phyloP scores from a whole-genome alignment of 2,113 vertebrate species.

The Phodopus roborovskii region DNA sequence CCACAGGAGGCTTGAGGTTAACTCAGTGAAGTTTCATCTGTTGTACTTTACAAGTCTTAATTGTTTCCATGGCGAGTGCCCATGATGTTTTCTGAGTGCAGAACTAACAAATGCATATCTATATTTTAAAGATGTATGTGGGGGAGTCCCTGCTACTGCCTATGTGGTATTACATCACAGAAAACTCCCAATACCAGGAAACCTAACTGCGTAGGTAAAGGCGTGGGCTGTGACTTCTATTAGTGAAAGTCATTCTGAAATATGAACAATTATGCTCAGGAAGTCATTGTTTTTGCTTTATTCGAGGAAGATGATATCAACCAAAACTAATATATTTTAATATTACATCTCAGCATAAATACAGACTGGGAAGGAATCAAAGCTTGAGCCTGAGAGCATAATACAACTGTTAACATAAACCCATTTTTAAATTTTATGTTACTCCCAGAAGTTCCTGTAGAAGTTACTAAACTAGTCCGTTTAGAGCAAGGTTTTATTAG shows the following conservation, averaged over 20 bases:
- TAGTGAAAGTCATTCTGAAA: not conserved
- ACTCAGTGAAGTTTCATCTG: not conserved
- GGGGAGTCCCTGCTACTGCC: not conserved
- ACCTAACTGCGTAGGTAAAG: not conserved
- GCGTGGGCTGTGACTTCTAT: not conserved
- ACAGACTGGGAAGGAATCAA: not conserved
- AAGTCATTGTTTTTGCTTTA: not conserved
- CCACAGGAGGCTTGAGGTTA: not conserved
- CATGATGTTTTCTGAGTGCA: not conserved
- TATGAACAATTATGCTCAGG: not conserved
- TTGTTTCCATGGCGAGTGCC: not conserved
- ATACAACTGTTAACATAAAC: not conserved
- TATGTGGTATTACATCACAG: too few relatives aligned
- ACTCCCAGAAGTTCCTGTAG: not conserved
- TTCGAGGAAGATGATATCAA: too few relatives aligned
- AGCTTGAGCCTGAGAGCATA: not conserved
- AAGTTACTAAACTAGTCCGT: not conserved
- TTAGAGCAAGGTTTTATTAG: not conserved
- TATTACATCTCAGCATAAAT: not conserved
- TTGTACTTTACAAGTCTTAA: not conserved
- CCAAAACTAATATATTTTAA: not conserved
- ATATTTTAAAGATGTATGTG: not conserved
- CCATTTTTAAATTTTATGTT: not conserved
- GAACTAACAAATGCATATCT: not conserved
- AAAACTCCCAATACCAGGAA: not conserved